Evolutionary conservation across 1,140 invertebrate genomes (phyloP).

Genomic region (Carposina sasakii): DNA sequence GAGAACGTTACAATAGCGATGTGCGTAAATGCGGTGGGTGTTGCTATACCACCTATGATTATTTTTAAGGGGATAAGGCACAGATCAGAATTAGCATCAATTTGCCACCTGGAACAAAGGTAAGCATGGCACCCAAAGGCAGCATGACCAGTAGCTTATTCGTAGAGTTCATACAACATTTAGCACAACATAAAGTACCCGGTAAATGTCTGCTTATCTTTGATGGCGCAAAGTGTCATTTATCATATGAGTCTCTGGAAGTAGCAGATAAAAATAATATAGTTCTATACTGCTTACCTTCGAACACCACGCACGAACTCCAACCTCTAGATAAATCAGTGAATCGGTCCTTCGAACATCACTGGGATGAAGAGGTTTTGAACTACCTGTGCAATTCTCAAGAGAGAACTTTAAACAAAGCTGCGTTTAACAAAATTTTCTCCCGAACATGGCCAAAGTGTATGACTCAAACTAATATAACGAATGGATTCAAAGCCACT

Average conservation of each 20-base stretch:
- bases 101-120: constrained; percentile 32
- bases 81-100: constrained; percentile 32
- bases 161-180: constrained; percentile 41
- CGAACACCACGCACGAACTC: constrained; percentile 52
- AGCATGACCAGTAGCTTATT: constrained; percentile 46
- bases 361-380: constrained; percentile 48
- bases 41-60: constrained; percentile 42
- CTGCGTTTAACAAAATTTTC: constrained; percentile 25
- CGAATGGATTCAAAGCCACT: constrained; percentile 27
- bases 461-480: constrained; percentile 25
- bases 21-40: constrained; percentile 36
- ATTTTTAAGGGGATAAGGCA: constrained; percentile 47
- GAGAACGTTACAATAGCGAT: constrained; percentile 53
- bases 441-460: constrained; percentile 24
- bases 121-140: constrained; percentile 45
- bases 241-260: constrained; percentile 29
- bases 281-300: constrained; percentile 42
- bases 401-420: constrained; percentile 26
- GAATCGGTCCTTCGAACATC: constrained; percentile 40
- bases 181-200: constrained; percentile 29
- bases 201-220: constrained; percentile 43
- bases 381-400: constrained; percentile 1
- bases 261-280: constrained; percentile 34
- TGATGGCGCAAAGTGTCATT: constrained; percentile 41
- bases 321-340: constrained; percentile 52